These are phyloP conservation scores for Cynaeus angustus DNA, from an alignment of 2,888 invertebrate species.

Conservation along the genomic window DNA sequence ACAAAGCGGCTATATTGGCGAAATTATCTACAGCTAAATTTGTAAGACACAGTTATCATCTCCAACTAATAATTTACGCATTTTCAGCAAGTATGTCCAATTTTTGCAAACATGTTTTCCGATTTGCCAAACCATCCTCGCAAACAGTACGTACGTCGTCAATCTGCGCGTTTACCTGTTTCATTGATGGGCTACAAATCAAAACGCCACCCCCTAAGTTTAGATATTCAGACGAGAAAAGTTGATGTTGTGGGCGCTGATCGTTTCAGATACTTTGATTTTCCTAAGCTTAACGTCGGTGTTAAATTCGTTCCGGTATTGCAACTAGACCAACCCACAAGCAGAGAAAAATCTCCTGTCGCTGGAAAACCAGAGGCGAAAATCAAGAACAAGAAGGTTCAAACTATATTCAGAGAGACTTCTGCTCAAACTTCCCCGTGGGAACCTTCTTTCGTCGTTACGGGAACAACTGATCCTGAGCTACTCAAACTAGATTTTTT, in stretches of 20 bases:
- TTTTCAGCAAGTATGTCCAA: constrained; percentile 74
- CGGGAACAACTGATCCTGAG: constrained; percentile 75
- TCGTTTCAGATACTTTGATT: constrained; percentile 61
- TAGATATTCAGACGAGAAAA: constrained; percentile 53
- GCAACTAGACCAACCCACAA: constrained; percentile 47
- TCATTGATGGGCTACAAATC: constrained; percentile 45
- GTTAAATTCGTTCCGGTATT: constrained; percentile 55
- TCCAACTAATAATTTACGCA: constrained; percentile 14
- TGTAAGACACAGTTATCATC: constrained; percentile 68
- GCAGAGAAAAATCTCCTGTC: constrained; percentile 11
- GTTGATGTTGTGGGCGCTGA: constrained; percentile 61
- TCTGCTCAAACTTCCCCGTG: constrained; percentile 86
- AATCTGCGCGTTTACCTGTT: constrained; percentile 55
- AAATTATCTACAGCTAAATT: constrained; percentile 75
- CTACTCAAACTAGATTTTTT: constrained; percentile 76
- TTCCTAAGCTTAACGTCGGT: constrained; percentile 57
- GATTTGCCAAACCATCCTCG: constrained; percentile 73
- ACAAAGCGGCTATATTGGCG: constrained; percentile 73
- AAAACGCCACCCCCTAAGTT: constrained; percentile 65
- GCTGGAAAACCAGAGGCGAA: constrained; percentile 45
- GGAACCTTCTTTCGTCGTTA: constrained; percentile 78
- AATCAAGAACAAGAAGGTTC: constrained; percentile 73
- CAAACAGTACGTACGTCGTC: constrained; percentile 71
- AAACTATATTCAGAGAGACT: constrained; percentile 84
- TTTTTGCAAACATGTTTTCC: constrained; percentile 77